Evolutionary conservation across 2,113 vertebrate species (phyloP), one percentile per base, ranked within the genome.

Genomic region (Butorides virescens): DNA sequence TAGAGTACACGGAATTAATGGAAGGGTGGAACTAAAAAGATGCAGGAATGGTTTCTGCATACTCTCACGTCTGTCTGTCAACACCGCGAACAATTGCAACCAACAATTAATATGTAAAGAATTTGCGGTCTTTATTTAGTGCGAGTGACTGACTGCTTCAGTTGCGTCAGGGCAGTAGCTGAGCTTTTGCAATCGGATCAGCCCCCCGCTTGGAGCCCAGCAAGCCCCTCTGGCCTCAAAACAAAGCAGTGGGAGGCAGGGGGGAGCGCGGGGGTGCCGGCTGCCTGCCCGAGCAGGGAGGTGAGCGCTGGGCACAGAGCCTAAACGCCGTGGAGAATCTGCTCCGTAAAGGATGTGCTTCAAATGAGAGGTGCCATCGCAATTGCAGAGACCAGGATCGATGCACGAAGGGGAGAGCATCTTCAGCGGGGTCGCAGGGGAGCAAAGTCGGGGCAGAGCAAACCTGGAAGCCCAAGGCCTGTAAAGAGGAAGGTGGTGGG

Each of bases 101-200:
- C 84, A 86, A 30, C 91, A 96, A 97, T 97, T 94, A 95, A 80
- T 79, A 92, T 74, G 91, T 93, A 36, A 88, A 65, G 92, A 93
- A 93, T 97, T 93, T 92, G 83, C 13, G 67, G 79, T 52, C 53
- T 93, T 81, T 71, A 71, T 93, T 89, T 89, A 44, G 71, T 44
- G 63, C 30, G 66, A 42, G 56, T 59, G 73, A 49, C 2, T 83
- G 92, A 71, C 74, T 37, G 93, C 71, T 88, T 56, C 22, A 1
- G 21, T 87, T 76, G 85, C 26, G 8, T 84, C 95, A 92, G 94
- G 93, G 76, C 39, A 0, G 53, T 63, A 89, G 94, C 94, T 82
- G 91, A 91, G 79, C 49, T 66, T 65, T 44, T 92, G 92, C 67
- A 62, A 5, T 44, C 32, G 4, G 44, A 77, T 86, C 91, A 78